Conservation (phyloP, 2,888 invertebrate species). For the Barypeithes pellucidus region DNA sequence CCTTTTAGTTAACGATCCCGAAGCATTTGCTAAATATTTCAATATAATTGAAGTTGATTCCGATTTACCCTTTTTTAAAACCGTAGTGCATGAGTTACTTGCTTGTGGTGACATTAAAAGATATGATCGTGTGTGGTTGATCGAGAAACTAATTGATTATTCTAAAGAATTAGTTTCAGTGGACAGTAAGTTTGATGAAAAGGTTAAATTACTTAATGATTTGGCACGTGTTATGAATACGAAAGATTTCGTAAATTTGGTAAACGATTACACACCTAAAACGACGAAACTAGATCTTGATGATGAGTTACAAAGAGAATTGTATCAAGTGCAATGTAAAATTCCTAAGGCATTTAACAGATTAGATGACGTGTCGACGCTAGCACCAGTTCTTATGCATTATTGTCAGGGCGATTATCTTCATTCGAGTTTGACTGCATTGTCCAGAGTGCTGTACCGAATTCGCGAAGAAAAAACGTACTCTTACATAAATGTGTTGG, state of each 20-base stretch:
- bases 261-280: constrained; percentile 53
- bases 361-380: constrained; percentile 43
- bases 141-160: constrained; percentile 39
- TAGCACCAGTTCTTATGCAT: constrained; percentile 52
- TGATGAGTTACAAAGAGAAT: constrained; percentile 47
- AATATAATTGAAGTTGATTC: constrained; percentile 16
- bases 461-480: constrained; percentile 54
- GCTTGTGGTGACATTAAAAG: constrained; percentile 37
- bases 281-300: constrained; percentile 54
- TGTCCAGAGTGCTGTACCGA: constrained; percentile 56
- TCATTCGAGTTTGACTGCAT: constrained; percentile 51
- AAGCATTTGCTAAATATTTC: constrained; percentile 46
- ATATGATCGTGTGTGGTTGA: constrained; percentile 52
- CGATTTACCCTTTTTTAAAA: no score
- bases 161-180: constrained; percentile 31
- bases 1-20: constrained; percentile 53
- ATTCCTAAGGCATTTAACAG: constrained; percentile 46
- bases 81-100: not conserved
- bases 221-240: constrained; percentile 52
- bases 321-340: constrained; percentile 55
- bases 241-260: constrained; percentile 51
- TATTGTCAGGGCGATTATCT: constrained; percentile 58
- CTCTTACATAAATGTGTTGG: constrained; percentile 49
- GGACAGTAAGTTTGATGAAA: constrained; percentile 7
- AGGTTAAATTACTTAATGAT: constrained; percentile 26